Base-by-base conservation (phyloP, 2,797 vertebrate species). In the Syngnathus acus region DNA sequence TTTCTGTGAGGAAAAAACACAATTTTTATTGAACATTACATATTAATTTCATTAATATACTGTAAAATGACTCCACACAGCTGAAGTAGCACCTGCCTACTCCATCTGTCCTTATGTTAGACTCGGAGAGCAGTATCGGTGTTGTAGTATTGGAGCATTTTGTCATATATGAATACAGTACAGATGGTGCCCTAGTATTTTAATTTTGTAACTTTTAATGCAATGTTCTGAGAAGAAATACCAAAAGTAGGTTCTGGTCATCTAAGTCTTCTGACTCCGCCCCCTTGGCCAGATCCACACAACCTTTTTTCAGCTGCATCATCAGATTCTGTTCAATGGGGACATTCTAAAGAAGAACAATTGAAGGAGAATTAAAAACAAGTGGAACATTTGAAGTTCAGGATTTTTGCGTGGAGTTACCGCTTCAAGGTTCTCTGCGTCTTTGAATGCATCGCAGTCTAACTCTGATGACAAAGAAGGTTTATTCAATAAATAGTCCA, bases 211-310 rank as follows among this genome's bases (percentile, higher is more conserved):
- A 32, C 5, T 32, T 57, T 26, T 8, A 4, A 58, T 58, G 14
- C 13, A 26, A 62, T 45, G 13, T 13, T 45, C 2, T 10, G 10
- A 19, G n/a, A 6, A 59, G 14, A 63, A 61, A 61, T 87, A 92
- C 90, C 88, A 59, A 0, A 0, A 91, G 59, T 32, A 83, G 13
- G 5, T 9, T 2, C 1, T 82, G 53, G 74, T 43, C 78, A 8
- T 77, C 11, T 32, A 59, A 4, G 10, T 17, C 13, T 42, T 5
- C 42, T 65, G 43, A 26, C 64, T 38, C 65, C 9, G 69, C 17
- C 26, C 7, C 75, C 11, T 62, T 42, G 42, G 38, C 70, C 1
- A 87, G 54, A 2, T 63, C 6, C 69, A 61, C 9, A 67, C 83
- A 91, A 14, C 0, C 62, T 51, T 69, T 50, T 0, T 19, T 61